Base-by-base conservation (phyloP, 23 tunicate genomes). In the Diplosoma virens region DNA sequence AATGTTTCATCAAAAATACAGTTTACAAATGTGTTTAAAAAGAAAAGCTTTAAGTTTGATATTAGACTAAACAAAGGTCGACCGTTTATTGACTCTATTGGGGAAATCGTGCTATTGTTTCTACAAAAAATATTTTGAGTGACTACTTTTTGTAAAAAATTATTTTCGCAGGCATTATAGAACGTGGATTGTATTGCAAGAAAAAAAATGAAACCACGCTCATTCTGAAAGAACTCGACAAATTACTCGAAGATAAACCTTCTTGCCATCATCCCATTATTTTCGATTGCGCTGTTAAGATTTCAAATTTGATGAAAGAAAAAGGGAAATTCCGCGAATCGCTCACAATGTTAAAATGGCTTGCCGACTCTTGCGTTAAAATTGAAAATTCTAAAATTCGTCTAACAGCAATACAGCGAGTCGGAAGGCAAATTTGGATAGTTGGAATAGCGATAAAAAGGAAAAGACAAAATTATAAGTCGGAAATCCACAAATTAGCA, bases 241-340 rank as follows among this genome's bases (percentile, higher is more conserved):
- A 55, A 11, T 18, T 5, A 18, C 23, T n/a, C 17, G 22, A 55
- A n/a, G 11, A 41, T 41, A 14, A 9, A 41, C n/a, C 61, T n/a
- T 55, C 69, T 27, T 7, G 18, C 7, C 6, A 61, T 29, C 9
- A 27, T 5, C 7, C 9, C 23, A 5, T 61, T 35, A 61, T 61
- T 27, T 61, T 61, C 23, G 69, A 61, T 7, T 27, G 35, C 21
- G 69, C 69, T 61, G 6, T 27, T 29, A 61, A 61, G 21, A 61
- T 61, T 61, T 27, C 69, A 3, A 35, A 61, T 22, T 3, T 27
- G n/a, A 61, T 61, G 69, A 9, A 35, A 17, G 30, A 29, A 4
- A 27, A 29, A 17, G 34, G 7, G 6, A 28, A 61, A 22, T 61
- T 27, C 30, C 7, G 14, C 35, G 35, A 61, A 6, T 9, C 35